Evolutionary conservation across 1,140 invertebrate species (phyloP).

Genomic region (Coboldia fuscipes): DNA sequence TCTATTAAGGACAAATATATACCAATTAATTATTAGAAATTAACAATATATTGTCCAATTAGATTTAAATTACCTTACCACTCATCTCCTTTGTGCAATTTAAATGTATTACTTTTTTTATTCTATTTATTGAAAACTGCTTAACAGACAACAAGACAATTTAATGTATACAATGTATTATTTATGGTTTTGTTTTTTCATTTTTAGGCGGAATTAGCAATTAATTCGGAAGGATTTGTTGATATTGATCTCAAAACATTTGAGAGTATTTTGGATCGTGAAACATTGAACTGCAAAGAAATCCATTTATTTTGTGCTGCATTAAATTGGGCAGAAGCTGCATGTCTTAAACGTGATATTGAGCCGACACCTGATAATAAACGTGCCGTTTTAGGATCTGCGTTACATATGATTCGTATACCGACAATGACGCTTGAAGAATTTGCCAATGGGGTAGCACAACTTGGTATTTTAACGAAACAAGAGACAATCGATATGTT

Average conservation of each 20-base stretch:
- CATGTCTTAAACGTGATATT: conserved; percentile 58
- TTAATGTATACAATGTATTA: too few species aligned
- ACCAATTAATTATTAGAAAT: too few species aligned
- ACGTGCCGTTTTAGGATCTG: conserved; percentile 47
- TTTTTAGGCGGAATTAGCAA: conserved; percentile 76
- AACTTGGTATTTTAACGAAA: conserved; percentile 66
- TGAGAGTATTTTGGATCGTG: conserved; percentile 64
- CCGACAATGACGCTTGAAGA: conserved; percentile 80
- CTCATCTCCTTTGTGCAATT: background rate
- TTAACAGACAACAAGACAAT: too few species aligned
- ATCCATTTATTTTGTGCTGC: conserved; percentile 74
- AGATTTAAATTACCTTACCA: background rate
- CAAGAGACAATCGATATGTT: conserved; percentile 86
- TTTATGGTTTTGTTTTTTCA: too few species aligned
- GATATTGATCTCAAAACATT: conserved; percentile 79
- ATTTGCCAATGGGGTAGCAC: conserved; percentile 76
- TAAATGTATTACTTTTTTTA: too few species aligned
- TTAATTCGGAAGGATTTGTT: conserved; percentile 80
- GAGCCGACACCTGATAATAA: conserved; percentile 50
- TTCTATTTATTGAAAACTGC: background rate
- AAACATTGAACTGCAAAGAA: conserved; percentile 81
- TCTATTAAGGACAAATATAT: too few species aligned
- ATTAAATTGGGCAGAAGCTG: conserved; percentile 70
- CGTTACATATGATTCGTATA: conserved; percentile 67
- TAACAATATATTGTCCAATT: too few species aligned